Conservation (phyloP, 2,113 vertebrate species). For the Aegotheles bennettii region DNA sequence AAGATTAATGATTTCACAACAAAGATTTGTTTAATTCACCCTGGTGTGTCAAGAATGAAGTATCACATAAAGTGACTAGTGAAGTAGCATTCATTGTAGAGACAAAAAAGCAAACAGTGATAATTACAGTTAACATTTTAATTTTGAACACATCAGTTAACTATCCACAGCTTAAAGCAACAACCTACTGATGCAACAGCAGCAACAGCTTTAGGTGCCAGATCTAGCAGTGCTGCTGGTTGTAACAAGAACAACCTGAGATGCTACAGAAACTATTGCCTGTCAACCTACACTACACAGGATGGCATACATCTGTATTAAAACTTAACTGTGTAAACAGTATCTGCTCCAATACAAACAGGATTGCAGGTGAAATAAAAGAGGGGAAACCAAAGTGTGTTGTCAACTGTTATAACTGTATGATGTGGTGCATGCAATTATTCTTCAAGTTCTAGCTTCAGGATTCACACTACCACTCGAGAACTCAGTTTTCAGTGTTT, state of each 20-base stretch:
- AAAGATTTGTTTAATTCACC: not conserved
- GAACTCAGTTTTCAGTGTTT: not conserved
- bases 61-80: not conserved
- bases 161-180: not conserved
- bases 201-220: not conserved
- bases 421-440: rapidly evolving
- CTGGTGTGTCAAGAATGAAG: not conserved
- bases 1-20: not conserved
- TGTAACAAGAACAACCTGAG: not conserved
- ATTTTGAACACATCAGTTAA: not conserved
- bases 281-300: rapidly evolving
- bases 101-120: not conserved
- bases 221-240: not conserved
- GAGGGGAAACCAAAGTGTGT: not conserved
- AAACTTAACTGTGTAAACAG: not conserved
- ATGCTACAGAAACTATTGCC: not conserved
- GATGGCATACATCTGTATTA: not conserved
- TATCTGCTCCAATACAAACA: not conserved
- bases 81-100: not conserved
- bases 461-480: not conserved
- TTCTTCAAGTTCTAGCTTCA: not conserved
- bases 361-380: not conserved
- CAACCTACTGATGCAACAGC: not conserved
- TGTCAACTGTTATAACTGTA: not conserved
- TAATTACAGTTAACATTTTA: not conserved